Conservation (phyloP, 2,888 invertebrate species). For the Ashinkailepas kermadecensis region DNA sequence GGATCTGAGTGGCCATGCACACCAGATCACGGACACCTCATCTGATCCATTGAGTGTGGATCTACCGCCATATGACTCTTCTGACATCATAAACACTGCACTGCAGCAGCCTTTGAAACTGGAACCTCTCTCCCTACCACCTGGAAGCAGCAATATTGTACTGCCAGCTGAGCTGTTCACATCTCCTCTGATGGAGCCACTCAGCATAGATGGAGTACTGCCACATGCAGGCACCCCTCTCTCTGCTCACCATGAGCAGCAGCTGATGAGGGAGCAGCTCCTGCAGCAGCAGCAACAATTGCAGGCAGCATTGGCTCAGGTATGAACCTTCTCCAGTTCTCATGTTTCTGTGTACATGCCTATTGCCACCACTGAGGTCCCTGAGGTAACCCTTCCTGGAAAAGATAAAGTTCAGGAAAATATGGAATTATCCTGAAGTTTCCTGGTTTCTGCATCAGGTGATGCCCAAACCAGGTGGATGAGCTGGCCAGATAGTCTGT, state of each 20-base stretch:
- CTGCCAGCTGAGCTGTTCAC: constrained; percentile 6
- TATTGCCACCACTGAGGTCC: too few relatives aligned
- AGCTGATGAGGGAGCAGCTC: constrained; percentile 75
- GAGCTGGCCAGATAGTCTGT: too few relatives aligned
- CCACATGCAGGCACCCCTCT: neutral
- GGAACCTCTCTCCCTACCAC: neutral
- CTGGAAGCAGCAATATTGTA: neutral
- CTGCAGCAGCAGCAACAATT: constrained; percentile 94
- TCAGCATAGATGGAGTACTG: neutral
- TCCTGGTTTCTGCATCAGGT: too few relatives aligned
- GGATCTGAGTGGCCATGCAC: neutral
- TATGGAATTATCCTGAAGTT: too few relatives aligned
- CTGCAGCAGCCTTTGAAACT: neutral
- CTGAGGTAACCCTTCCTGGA: too few relatives aligned
- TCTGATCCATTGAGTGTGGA: constrained; percentile 8
- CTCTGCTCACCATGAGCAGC: constrained; percentile 44
- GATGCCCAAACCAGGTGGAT: too few relatives aligned
- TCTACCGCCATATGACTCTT: neutral
- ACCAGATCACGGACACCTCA: neutral
- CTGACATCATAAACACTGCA: neutral
- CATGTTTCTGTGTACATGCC: too few relatives aligned
- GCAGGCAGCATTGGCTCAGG: constrained; percentile 81
- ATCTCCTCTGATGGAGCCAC: neutral
- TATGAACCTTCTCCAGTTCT: neutral
- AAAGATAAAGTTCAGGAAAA: too few relatives aligned